Conservation (phyloP, 2,888 invertebrate species). For the Chloromyia formosa region DNA sequence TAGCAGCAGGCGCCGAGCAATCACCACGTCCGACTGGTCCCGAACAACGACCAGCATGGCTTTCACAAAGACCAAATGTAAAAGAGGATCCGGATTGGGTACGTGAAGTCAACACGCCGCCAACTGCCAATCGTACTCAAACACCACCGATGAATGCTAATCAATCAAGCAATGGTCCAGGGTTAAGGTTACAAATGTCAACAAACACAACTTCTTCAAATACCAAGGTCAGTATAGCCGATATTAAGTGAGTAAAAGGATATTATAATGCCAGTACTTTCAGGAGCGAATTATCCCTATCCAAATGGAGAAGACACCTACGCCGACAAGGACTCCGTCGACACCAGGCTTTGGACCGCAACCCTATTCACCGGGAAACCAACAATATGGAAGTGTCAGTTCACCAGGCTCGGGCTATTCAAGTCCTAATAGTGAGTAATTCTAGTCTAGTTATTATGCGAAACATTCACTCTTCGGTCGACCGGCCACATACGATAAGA, state of each 20-base stretch:
- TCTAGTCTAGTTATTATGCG: slow-evolving; percentile 54
- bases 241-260: not conserved
- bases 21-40: slow-evolving; percentile 53
- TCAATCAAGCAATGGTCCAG: slow-evolving; percentile 23
- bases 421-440: slow-evolving; percentile 54
- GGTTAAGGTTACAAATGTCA: slow-evolving; percentile 21
- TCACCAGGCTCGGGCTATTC: slow-evolving; percentile 51
- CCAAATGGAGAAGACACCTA: slow-evolving; percentile 58
- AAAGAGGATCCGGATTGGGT: slow-evolving; percentile 62
- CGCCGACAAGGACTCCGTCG: slow-evolving; percentile 52
- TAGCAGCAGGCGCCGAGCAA: slow-evolving; percentile 56
- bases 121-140: slow-evolving; percentile 38
- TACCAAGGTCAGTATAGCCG: slow-evolving; percentile 45
- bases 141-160: slow-evolving; percentile 28
- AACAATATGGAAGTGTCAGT: slow-evolving; percentile 52
- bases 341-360: slow-evolving; percentile 56
- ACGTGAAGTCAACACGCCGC: slow-evolving; percentile 58
- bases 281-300: slow-evolving; percentile 64
- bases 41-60: slow-evolving; percentile 51
- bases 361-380: slow-evolving; percentile 56
- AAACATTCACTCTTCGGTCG: slow-evolving; percentile 64
- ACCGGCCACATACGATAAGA: too few relatives aligned
- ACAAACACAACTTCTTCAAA: slow-evolving; percentile 45
- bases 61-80: slow-evolving; percentile 52
- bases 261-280: slow-evolving; percentile 24